A percentile compares a stretch with the other conserved stretches of the same genome.
Conservation (phyloP, 2,113 vertebrate species). For the Leptobrachium leishanense region DNA sequence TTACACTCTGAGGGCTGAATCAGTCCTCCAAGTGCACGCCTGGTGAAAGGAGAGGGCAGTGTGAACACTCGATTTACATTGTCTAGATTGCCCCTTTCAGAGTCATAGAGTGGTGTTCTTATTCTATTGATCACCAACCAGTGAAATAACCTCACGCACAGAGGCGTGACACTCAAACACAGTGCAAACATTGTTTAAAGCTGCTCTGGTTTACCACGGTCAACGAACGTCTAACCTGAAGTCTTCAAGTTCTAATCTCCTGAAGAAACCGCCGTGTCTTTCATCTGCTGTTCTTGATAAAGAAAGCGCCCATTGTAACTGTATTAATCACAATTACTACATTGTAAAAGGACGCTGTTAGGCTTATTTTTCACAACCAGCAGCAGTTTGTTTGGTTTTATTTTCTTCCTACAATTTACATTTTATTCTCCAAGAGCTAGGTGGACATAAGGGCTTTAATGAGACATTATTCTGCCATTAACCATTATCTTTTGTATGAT, state of each 20-base stretch:
- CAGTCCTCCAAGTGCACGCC: too few relatives aligned
- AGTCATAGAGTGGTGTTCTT: too few relatives aligned
- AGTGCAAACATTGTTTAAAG: not conserved
- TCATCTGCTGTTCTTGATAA: conserved; percentile 24
- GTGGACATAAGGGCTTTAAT: too few relatives aligned
- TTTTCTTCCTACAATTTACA: not conserved
- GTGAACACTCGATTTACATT: too few relatives aligned
- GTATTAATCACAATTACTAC: conserved; percentile 23
- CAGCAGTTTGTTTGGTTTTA: not conserved
- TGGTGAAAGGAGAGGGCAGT: too few relatives aligned
- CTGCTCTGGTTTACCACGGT: not conserved
- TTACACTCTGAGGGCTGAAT: too few relatives aligned
- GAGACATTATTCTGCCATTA: too few relatives aligned
- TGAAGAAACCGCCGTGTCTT: conserved; percentile 2
- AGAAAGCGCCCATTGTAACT: conserved; percentile 9
- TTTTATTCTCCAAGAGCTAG: not conserved
- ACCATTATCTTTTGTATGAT: too few relatives aligned
- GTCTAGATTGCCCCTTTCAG: too few relatives aligned
- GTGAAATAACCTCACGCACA: not conserved
- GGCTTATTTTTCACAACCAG: too few relatives aligned
- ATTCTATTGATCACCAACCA: not conserved
- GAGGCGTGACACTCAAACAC: not conserved
- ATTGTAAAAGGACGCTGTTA: conserved; percentile 10
- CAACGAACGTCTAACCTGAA: not conserved
- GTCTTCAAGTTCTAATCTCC: conserved; percentile 15